Base-by-base conservation (phyloP, 2,113 vertebrate genomes). In the Aviceda subcristata region DNA sequence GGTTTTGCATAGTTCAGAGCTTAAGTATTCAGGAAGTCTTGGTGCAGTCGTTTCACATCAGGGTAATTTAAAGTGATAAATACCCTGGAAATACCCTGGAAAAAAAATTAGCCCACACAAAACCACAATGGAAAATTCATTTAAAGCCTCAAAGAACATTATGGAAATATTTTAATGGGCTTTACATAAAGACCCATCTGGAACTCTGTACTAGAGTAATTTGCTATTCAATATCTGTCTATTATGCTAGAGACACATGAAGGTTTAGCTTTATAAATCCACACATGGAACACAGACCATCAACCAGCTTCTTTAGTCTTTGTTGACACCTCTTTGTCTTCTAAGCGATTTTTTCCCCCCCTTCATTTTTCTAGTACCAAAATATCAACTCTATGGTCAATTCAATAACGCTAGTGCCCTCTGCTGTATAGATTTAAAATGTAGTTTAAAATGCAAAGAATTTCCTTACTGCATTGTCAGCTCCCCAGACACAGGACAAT, bases 401-500 rank as follows among this genome's bases (percentile, higher is more conserved):
- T 48, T 78, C 83, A 92, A 41, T 88, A 87, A 59, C 92, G 85
- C 84, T 60, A 85, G 83, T 94, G 94, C 94, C 95, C 97, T 97
- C 97, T 97, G 88, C 94, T 97, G 96, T 62, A 62, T 20, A 57
- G 45, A 89, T 48, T 75, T 91, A 87, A 93, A 86, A 95, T 20
- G 27, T 26, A 60, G 26, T 43, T 83, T 71, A 76, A 86, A 84
- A 77, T 46, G 20, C 11, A 59, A 38, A 71, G 51, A 43, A 64
- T 68, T 39, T 80, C 19, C 56, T 92, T 80, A 27, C 7, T 67
- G 14, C 34, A 66, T 7, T 51, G 41, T 27, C 2, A 3, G 20
- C 6, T 88, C 17, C 48, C 18, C 13, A 85, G 22, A 62, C 32
- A 79, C 15, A 3, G 4, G 36, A 9, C 7, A 60, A 89, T 76